These are phyloP conservation scores for Homalodisca vitripennis DNA, from an alignment of 1,140 invertebrate species.

Conservation along the genomic window DNA sequence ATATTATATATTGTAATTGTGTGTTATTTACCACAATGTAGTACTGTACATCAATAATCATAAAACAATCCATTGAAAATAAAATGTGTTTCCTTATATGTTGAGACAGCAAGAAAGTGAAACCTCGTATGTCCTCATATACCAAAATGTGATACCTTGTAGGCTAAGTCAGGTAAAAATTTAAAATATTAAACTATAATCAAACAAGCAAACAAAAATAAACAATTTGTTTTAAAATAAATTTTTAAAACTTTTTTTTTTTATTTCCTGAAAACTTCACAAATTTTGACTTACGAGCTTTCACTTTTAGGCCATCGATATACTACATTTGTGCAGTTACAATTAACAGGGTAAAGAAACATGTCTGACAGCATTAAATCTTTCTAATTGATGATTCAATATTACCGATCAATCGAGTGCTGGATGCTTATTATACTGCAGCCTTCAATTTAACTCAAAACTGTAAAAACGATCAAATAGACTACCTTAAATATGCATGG, in stretches of 20 bases:
- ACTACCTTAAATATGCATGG: too few relatives aligned
- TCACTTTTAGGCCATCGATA: neutral
- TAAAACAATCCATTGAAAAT: neutral
- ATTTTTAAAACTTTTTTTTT: neutral
- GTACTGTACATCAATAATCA: neutral
- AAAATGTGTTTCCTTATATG: too few relatives aligned
- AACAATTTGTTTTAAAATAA: neutral
- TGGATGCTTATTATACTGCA: too few relatives aligned
- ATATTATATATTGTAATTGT: neutral
- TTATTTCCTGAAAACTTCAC: neutral
- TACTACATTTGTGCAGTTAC: too few relatives aligned
- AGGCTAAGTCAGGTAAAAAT: neutral
- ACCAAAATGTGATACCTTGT: neutral
- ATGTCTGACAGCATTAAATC: too few relatives aligned
- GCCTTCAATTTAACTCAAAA: too few relatives aligned
- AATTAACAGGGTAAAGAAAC: too few relatives aligned
- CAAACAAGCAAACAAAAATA: neutral
- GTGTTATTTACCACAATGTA: neutral
- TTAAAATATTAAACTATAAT: neutral
- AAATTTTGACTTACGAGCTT: neutral
- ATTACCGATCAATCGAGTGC: too few relatives aligned
- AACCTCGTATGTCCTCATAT: neutral
- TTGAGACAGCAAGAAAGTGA: neutral
- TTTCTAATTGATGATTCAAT: too few relatives aligned
- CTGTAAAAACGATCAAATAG: too few relatives aligned